Conservation (phyloP, 2,113 vertebrate genomes). For the Spermophilus dauricus region DNA sequence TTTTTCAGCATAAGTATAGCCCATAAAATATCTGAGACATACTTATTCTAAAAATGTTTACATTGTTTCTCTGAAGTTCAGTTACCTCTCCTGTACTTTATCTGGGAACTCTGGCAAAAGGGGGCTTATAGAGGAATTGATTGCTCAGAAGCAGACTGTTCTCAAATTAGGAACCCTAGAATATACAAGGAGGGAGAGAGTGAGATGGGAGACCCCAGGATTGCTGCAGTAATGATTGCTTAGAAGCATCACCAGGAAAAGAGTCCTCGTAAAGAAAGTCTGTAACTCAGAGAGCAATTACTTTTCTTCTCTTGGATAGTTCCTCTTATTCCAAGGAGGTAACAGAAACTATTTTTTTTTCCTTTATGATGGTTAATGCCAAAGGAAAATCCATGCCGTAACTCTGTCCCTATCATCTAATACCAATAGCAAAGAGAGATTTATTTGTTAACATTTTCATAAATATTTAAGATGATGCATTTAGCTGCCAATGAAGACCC, state of each 20-base stretch:
- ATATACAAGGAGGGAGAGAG: too few relatives aligned
- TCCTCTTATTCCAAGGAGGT: background rate
- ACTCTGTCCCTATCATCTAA: background rate
- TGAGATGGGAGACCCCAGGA: background rate
- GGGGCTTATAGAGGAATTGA: accelerated
- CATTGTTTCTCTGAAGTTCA: background rate
- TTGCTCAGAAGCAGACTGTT: background rate
- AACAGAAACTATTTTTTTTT: background rate
- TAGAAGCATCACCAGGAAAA: background rate
- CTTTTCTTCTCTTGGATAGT: background rate
- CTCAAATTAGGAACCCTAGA: background rate
- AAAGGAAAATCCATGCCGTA: background rate
- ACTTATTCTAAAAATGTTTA: background rate
- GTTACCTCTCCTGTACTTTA: accelerated
- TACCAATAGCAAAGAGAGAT: slow-evolving; percentile 66
- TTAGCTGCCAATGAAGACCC: slow-evolving; percentile 40
- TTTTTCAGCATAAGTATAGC: background rate
- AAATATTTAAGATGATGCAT: slow-evolving; percentile 81
- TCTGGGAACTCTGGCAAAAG: background rate
- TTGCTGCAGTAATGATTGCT: background rate
- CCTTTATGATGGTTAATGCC: too few relatives aligned
- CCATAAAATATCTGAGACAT: background rate
- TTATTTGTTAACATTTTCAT: slow-evolving; percentile 73
- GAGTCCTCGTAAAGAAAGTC: background rate
- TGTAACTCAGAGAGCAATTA: background rate